These are phyloP conservation scores for Tenodera sinensis DNA, from an alignment of 2,888 invertebrate species.

Conservation along the genomic window DNA sequence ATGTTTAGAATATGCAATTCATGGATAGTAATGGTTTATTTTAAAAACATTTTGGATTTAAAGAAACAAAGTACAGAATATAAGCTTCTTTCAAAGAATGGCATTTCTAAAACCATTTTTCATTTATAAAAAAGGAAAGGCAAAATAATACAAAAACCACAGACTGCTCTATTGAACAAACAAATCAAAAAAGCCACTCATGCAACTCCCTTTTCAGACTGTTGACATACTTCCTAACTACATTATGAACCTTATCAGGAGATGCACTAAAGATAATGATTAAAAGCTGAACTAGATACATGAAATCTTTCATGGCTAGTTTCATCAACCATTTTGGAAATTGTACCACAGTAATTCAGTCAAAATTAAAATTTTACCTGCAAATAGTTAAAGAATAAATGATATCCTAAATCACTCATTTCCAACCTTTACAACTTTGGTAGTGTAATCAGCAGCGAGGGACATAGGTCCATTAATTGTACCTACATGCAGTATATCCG, in stretches of 20 bases:
- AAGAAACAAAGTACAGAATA: background rate
- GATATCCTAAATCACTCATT: too few species aligned
- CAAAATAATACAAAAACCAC: background rate
- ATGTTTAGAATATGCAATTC: too few species aligned
- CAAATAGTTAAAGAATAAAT: background rate
- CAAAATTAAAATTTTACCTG: background rate
- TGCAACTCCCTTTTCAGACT: background rate
- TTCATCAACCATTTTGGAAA: background rate
- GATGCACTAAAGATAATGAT: background rate
- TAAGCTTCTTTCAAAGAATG: too few species aligned
- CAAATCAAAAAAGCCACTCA: background rate
- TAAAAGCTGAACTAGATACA: background rate
- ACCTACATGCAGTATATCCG: too few species aligned
- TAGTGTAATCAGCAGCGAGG: too few species aligned
- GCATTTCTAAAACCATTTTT: too few species aligned
- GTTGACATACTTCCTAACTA: background rate
- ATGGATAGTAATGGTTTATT: too few species aligned
- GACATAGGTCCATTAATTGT: too few species aligned
- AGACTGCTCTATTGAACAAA: background rate
- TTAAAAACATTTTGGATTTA: background rate
- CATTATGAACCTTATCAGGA: background rate
- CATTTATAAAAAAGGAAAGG: too few species aligned
- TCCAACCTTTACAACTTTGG: too few species aligned
- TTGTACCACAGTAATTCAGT: background rate
- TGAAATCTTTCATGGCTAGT: background rate